Evolutionary conservation across 2,888 invertebrate genomes (phyloP).

Genomic region (Polyommatus icarus): DNA sequence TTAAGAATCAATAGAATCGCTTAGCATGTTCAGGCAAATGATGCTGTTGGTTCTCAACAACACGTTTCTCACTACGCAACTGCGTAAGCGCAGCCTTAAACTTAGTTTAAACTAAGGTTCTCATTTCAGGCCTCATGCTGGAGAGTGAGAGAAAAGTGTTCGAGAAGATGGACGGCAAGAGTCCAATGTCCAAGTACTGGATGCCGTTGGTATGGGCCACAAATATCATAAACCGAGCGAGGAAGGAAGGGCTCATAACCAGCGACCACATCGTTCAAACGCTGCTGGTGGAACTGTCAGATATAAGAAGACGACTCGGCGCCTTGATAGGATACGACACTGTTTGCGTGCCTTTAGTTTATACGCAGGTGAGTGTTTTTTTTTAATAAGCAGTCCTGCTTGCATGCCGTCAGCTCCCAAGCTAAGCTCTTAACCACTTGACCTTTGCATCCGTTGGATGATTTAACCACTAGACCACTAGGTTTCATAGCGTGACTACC

Average conservation of each 20-base stretch:
- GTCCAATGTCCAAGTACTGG: constrained; percentile 94
- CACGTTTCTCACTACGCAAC: too few relatives aligned
- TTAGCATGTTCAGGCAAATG: too few relatives aligned
- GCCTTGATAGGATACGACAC: constrained; percentile 94
- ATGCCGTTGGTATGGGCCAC: constrained; percentile 97
- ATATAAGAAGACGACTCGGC: constrained; percentile 90
- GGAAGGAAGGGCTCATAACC: constrained; percentile 90
- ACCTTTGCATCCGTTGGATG: too few relatives aligned
- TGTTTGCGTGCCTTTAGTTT: constrained; percentile 94
- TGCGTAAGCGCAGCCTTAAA: background rate
- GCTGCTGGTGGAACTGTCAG: constrained; percentile 92
- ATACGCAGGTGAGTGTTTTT: constrained; percentile 87
- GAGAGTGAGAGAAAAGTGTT: constrained; percentile 95
- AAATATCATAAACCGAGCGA: constrained; percentile 92
- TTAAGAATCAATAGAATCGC: background rate
- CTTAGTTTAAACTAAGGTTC: background rate
- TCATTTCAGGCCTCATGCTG: constrained; percentile 88
- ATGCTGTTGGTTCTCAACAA: too few relatives aligned
- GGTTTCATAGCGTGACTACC: too few relatives aligned
- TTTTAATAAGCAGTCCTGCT: too few relatives aligned
- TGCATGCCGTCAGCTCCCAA: background rate
- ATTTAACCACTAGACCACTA: too few relatives aligned
- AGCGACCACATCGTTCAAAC: constrained; percentile 97
- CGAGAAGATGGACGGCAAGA: constrained; percentile 93
- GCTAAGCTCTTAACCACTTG: background rate